These are phyloP conservation scores for Drosophila seguyi DNA, from an alignment of 1,140 invertebrate species.

Conservation along the genomic window DNA sequence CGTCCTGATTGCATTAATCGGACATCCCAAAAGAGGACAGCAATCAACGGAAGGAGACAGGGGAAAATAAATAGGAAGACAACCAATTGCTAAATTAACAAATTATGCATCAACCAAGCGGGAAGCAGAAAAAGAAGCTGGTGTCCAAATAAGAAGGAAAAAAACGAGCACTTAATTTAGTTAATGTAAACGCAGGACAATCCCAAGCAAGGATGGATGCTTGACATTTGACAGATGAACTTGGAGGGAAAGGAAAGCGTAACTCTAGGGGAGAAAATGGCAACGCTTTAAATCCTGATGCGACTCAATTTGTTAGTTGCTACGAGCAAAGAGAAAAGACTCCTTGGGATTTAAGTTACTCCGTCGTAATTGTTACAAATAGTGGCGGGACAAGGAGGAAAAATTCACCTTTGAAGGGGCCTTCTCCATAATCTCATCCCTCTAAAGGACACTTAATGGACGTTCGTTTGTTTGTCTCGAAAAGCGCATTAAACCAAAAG, in stretches of 20 bases:
- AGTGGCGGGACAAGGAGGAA: conserved; percentile 10
- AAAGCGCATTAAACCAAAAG: conserved; percentile 56
- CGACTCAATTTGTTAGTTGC: conserved; percentile 71
- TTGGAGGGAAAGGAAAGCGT: conserved; percentile 21
- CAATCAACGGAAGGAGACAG: neutral
- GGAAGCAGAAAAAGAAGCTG: conserved; percentile 21
- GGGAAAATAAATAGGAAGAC: conserved; percentile 10
- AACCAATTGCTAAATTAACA: conserved; percentile 80
- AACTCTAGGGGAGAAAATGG: conserved; percentile 59
- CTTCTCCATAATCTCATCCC: conserved; percentile 1
- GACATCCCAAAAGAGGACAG: conserved; percentile 35
- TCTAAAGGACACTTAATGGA: conserved; percentile 49
- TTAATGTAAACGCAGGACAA: conserved; percentile 69
- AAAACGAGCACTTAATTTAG: conserved; percentile 76
- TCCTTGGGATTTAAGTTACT: conserved; percentile 42
- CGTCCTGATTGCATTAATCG: conserved; percentile 40
- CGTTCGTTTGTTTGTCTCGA: conserved; percentile 34
- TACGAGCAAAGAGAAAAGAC: conserved; percentile 4
- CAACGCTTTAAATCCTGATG: conserved; percentile 68
- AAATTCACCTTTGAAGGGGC: conserved; percentile 10
- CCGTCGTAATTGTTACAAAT: conserved; percentile 61
- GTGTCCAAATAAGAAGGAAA: conserved; percentile 5
- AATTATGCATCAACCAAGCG: conserved; percentile 73
- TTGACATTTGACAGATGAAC: conserved; percentile 83
- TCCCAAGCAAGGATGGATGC: conserved; percentile 23